Percentiles rank a stretch among this genome's conserved stretches.
phyloP scores from a whole-genome alignment of 1,140 invertebrate species.

The Lysiphlebus fabarum region DNA sequence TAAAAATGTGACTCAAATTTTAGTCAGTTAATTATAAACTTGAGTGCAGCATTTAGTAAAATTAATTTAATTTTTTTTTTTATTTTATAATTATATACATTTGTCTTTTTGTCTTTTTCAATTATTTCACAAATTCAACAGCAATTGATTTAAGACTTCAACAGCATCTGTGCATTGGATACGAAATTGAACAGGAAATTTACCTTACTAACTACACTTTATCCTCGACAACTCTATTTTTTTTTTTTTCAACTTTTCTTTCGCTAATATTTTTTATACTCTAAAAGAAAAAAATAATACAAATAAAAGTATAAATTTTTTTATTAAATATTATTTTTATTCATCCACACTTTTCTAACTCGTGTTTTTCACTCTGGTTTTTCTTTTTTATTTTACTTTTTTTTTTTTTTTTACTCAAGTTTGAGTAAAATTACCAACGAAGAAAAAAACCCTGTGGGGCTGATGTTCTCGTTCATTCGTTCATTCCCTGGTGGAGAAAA shows the following conservation, averaged over 20 bases:
- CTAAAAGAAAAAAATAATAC: too few species aligned
- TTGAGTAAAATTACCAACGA: conserved; percentile 6
- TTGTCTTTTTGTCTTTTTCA: too few species aligned
- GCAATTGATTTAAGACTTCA: conserved; percentile 47
- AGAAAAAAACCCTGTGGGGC: conserved; percentile 6
- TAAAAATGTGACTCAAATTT: conserved; percentile 4
- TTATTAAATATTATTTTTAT: too few species aligned
- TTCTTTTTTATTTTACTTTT: not conserved
- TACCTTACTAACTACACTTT: conserved; percentile 28
- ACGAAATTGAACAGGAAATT: conserved; percentile 41
- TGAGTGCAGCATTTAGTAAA: conserved; percentile 39
- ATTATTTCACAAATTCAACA: conserved; percentile 12
- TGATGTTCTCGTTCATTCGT: not conserved
- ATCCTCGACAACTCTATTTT: conserved; percentile 11
- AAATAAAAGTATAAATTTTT: too few species aligned
- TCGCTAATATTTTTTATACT: conserved; percentile 4
- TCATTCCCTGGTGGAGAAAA: not conserved
- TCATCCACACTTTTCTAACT: conserved; percentile 5
- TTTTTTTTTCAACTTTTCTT: conserved; percentile 17
- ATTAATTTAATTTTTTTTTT: too few species aligned
- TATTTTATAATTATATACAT: too few species aligned
- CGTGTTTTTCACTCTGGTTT: not conserved
- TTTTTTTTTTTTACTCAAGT: not conserved
- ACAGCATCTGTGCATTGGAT: conserved; percentile 35
- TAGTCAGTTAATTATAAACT: conserved; percentile 45